Conservation (phyloP, 2,797 vertebrate species). For the Anabacerthia variegaticeps region DNA sequence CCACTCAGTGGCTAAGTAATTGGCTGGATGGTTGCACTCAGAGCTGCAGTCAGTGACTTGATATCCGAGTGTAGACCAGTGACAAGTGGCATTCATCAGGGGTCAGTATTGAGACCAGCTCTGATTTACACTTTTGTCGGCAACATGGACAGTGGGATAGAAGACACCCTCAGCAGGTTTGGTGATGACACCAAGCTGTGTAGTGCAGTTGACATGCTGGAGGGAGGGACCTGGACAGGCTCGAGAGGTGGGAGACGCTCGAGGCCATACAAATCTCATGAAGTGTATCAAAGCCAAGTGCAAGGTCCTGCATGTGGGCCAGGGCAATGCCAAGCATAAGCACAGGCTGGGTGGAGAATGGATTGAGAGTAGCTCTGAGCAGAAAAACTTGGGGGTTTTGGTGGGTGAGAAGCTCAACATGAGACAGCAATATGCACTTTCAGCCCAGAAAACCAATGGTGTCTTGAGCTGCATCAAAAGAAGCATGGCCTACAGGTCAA, state of each 20-base stretch:
- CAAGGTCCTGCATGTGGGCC: not conserved
- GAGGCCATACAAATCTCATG: not conserved
- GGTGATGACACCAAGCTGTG: not conserved
- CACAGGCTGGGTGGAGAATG: not conserved
- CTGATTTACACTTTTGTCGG: fast-evolving
- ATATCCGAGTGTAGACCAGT: not conserved
- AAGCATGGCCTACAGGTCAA: not conserved
- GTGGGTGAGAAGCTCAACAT: not conserved
- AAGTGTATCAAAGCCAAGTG: not conserved
- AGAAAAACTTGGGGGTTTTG: not conserved
- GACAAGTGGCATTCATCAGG: not conserved
- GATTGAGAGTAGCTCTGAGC: not conserved
- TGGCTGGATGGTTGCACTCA: not conserved
- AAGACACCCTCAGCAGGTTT: not conserved
- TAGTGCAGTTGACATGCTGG: fast-evolving
- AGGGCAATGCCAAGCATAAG: not conserved
- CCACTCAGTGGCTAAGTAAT: not conserved
- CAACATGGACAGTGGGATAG: fast-evolving
- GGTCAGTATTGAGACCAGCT: not conserved
- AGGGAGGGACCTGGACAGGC: not conserved
- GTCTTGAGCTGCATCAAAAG: not conserved
- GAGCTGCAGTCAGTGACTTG: not conserved
- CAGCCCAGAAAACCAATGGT: not conserved
- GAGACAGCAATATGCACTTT: not conserved
- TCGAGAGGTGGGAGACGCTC: not conserved